Evolutionary conservation across 2,797 vertebrate genomes (phyloP), one percentile per base, ranked within the genome.

Genomic region (Poeciliopsis gracilis): DNA sequence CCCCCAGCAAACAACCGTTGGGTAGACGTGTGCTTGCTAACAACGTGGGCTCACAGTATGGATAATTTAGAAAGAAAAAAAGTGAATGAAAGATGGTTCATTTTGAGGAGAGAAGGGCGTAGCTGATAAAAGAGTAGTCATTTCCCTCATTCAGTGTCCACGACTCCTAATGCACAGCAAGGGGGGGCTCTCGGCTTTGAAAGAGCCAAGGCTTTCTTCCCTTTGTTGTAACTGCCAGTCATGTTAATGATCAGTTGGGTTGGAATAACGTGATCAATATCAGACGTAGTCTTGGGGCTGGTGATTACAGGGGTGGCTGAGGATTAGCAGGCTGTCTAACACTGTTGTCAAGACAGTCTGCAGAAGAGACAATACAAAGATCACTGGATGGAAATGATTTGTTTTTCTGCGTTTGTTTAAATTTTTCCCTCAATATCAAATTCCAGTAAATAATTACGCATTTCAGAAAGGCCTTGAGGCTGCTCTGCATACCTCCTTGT

Each of bases 201-300:
- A 87, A 87, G 88, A 89, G 84, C 90, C 84, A 88, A 12, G 82
- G 86, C 89, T 90, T 89, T 83, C 88, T 88, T 90, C 84, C 83
- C 92, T 94, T 94, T 94, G 92, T 94, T 93, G 89, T 49, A 90
- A 87, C 92, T 92, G 94, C 87, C 92, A 91, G 90, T 94, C 93
- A 92, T 85, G 92, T 93, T 93, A 93, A 94, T 93, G 94, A 94
- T 93, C 86, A 89, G 90, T 90, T 93, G 76, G 72, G 87, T 59
- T 88, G 87, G 90, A 93, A 92, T 89, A 92, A 87, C 82, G 79
- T 90, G 92, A 94, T 95, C 94, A 93, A 95, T 95, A 94, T 94
- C 93, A 93, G 89, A 90, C 77, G 49, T 69, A 86, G 93, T 91
- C 78, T 55, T 88, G 88, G 82, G 89, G 86, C 84, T 89, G 89